phyloP scores from a whole-genome alignment of 2,797 vertebrate genomes.

The Sebastes minor region DNA sequence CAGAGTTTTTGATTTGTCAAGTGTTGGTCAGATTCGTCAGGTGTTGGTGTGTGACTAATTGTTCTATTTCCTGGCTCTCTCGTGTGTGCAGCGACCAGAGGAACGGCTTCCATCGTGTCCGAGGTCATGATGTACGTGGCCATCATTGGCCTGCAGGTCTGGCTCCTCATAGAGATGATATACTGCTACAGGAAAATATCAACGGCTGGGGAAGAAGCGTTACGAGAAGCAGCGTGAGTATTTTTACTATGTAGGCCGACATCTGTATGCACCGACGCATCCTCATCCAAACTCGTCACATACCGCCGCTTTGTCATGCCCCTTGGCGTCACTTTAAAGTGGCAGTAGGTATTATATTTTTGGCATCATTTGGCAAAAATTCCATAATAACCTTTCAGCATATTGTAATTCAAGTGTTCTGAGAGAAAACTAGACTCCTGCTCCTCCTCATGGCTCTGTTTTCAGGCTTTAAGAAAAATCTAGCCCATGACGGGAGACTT shows the following conservation, averaged over 20 bases:
- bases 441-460: too few species aligned
- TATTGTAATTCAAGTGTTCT: too few species aligned
- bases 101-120: constrained; percentile 90
- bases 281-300: background rate
- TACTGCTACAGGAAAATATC: constrained; percentile 94
- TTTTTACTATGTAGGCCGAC: background rate
- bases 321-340: too few species aligned
- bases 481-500: too few species aligned
- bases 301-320: background rate
- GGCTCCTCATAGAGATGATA: constrained; percentile 95
- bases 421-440: too few species aligned
- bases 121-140: constrained; percentile 97
- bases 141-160: constrained; percentile 92
- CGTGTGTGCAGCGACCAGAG: constrained; percentile 82
- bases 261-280: background rate
- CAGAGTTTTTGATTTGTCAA: background rate
- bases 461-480: too few species aligned
- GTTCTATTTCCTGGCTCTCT: background rate
- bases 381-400: too few species aligned
- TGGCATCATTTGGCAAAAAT: too few species aligned
- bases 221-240: constrained; percentile 91
- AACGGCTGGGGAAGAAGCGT: constrained; percentile 88
- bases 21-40: background rate
- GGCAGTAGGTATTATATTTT: too few species aligned
- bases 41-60: background rate